Evolutionary conservation across 2,113 vertebrate genomes (phyloP), one percentile per base, ranked within the genome.

Genomic region (Dasyornis broadbenti): DNA sequence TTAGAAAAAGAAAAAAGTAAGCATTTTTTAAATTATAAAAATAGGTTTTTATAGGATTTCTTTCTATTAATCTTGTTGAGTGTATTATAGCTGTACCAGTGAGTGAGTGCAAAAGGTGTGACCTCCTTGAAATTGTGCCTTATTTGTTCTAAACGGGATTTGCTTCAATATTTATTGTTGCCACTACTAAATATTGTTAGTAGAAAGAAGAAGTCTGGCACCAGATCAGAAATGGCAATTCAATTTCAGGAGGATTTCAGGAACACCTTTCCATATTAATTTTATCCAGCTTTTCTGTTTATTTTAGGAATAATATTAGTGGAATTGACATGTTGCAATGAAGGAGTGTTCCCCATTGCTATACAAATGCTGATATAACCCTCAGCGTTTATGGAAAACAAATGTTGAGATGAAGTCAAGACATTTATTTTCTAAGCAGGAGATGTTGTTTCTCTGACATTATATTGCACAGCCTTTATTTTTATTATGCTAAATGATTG

Each of bases 351-450:
- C 93, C 47, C 59, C 3, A 0, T 47, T 50, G 68, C 50, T 73
- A 10, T 66, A 83, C 24, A 92, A 96, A 86, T 71, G 39, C 45
- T 64, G 64, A 54, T 81, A 66, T 44, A 93, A 90, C 56, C 78
- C 53, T 73, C 82, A 71, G 47, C 35, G 1, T 90, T 93, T 94
- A 82, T 81, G 52, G 71, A 75, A 96, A 92, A 85, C 71, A 77
- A 96, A 96, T 73, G 82, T 31, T 75, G 85, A 92, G 82, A 63
- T 73, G 79, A 96, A 95, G 90, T 90, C 63, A 73, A 88, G 92
- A 75, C 85, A 86, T 96, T 93, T 88, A 94, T 94, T 96, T 96
- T 95, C 85, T 54, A 93, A 92, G 95, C 92, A 22, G 88, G 88
- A 81, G 76, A 63, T 82, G 79, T 39, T 95, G 85, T 86, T 94